phyloP scores from a whole-genome alignment of 2,888 invertebrate genomes.

The Ephialtes manifestator region DNA sequence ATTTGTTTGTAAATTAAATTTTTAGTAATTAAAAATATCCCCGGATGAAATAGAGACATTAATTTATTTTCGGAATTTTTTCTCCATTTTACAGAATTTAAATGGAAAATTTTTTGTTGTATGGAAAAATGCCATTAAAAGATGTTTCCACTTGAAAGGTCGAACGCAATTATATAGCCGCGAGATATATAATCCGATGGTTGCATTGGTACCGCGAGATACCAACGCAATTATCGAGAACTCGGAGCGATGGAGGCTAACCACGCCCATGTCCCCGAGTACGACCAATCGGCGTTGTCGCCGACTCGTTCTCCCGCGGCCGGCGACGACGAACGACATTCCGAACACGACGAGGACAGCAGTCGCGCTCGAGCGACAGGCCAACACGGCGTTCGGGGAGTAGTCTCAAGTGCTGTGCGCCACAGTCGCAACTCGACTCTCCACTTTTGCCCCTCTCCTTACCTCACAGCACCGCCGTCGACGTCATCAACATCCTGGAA shows the following conservation, averaged over 20 bases:
- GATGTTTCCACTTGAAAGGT: background rate
- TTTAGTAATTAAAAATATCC: too few species aligned
- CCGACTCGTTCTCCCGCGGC: slow-evolving; percentile 68
- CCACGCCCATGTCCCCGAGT: slow-evolving; percentile 84
- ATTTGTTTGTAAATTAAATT: too few species aligned
- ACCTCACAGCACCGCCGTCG: slow-evolving; percentile 18
- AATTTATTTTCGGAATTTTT: too few species aligned
- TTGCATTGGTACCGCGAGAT: slow-evolving; percentile 51
- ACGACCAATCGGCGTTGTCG: slow-evolving; percentile 83
- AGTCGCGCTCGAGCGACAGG: slow-evolving; percentile 55
- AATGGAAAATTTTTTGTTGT: too few species aligned
- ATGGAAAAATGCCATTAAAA: background rate
- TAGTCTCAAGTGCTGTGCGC: background rate
- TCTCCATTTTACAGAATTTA: too few species aligned
- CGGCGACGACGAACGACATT: slow-evolving; percentile 80
- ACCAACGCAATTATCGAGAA: slow-evolving; percentile 79
- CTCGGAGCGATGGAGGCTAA: slow-evolving; percentile 82
- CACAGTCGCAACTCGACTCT: slow-evolving; percentile 17
- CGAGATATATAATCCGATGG: background rate
- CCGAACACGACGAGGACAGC: slow-evolving; percentile 74
- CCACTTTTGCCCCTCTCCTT: slow-evolving; percentile 28
- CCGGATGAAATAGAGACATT: too few species aligned
- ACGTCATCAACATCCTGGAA: slow-evolving; percentile 17
- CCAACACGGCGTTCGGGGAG: slow-evolving; percentile 23
- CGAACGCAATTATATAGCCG: background rate